phyloP scores from a whole-genome alignment of 2,113 vertebrate genomes.

The Prinia subflava region DNA sequence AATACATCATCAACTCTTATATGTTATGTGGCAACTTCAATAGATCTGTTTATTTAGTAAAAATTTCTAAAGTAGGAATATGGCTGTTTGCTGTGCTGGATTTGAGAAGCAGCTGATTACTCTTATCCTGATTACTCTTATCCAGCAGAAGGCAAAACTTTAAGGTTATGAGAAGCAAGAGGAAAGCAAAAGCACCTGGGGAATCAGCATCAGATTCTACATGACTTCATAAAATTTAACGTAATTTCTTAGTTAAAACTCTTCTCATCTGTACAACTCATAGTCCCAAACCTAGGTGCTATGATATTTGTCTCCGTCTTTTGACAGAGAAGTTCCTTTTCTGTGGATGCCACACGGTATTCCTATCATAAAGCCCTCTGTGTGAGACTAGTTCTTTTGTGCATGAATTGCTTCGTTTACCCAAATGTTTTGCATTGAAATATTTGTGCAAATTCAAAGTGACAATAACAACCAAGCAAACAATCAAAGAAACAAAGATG shows the following conservation, averaged over 20 bases:
- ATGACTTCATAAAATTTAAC: not conserved
- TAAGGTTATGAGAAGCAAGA: not conserved
- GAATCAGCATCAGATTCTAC: not conserved
- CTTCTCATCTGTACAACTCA: not conserved
- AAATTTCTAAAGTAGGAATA: not conserved
- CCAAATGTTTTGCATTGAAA: not conserved
- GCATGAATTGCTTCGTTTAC: not conserved
- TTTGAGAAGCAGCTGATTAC: not conserved
- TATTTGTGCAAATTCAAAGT: not conserved
- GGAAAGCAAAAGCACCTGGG: not conserved
- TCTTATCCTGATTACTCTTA: not conserved
- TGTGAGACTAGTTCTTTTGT: not conserved
- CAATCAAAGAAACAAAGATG: not conserved
- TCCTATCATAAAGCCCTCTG: not conserved
- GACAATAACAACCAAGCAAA: not conserved
- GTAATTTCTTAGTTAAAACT: not conserved
- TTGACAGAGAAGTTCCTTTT: not conserved
- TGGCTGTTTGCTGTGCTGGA: not conserved
- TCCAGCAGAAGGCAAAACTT: not conserved
- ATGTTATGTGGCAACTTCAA: not conserved
- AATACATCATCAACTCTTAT: not conserved
- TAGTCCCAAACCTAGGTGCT: not conserved
- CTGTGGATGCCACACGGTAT: not conserved
- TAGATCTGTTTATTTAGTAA: not conserved
- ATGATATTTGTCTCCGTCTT: not conserved